phyloP scores from a whole-genome alignment of 2,888 invertebrate species.

The Melanostoma mellinum region DNA sequence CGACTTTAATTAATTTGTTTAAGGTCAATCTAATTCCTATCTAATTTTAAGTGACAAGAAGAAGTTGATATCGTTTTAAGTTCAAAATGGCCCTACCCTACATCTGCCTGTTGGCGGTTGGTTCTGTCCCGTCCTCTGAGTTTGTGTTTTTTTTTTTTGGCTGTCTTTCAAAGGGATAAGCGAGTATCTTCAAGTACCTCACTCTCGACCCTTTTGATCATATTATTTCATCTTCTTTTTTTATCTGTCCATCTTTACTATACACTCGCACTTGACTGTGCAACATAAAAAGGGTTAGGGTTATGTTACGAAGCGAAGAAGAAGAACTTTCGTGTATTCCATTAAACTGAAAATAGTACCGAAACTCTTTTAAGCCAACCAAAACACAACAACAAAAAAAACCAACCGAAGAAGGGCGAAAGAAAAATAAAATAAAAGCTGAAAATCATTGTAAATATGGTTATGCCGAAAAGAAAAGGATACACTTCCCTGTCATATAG shows the following conservation, averaged over 20 bases:
- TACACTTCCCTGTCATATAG: slow-evolving; percentile 1
- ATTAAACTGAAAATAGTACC: slow-evolving; percentile 42
- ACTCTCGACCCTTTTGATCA: slow-evolving; percentile 45
- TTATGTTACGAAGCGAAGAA: slow-evolving; percentile 22
- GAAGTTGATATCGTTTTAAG: slow-evolving; percentile 37
- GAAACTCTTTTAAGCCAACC: slow-evolving; percentile 37
- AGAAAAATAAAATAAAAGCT: slow-evolving; percentile 32
- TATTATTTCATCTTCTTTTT: slow-evolving; percentile 26
- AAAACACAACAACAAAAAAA: neutral
- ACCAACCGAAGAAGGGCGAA: slow-evolving; percentile 20
- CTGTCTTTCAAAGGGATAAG: slow-evolving; percentile 26
- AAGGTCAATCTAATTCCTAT: slow-evolving; percentile 43
- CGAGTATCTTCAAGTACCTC: slow-evolving; percentile 19
- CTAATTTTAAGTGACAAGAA: slow-evolving; percentile 39
- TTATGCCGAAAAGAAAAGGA: slow-evolving; percentile 50
- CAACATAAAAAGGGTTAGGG: slow-evolving; percentile 9
- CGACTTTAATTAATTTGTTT: slow-evolving; percentile 41
- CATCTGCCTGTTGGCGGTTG: slow-evolving; percentile 8
- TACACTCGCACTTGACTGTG: slow-evolving; percentile 2
- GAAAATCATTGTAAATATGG: slow-evolving; percentile 52
- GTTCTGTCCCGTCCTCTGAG: neutral
- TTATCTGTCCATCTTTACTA: neutral
- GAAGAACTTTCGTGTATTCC: slow-evolving; percentile 32
- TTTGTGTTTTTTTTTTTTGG: slow-evolving; percentile 8
- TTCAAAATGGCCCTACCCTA: slow-evolving; percentile 30